Conservation (phyloP, 2,888 invertebrate species). For the Caenorhabditis zanzibari region DNA sequence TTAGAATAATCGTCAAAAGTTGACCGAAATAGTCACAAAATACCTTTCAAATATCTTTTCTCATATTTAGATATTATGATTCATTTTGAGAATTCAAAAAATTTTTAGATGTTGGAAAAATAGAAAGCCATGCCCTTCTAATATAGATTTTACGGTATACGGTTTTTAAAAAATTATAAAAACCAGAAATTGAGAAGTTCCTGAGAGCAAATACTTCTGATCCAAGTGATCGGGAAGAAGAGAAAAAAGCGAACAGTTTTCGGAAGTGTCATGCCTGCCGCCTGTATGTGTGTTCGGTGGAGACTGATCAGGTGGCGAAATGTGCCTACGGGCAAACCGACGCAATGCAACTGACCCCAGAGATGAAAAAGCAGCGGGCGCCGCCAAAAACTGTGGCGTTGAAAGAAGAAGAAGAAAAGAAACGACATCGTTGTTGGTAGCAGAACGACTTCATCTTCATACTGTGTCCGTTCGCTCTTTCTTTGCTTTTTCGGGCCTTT, state of each 20-base stretch:
- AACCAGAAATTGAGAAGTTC: background rate
- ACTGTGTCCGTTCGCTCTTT: conserved; percentile 35
- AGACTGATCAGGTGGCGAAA: conserved; percentile 46
- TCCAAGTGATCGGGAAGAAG: conserved; percentile 39
- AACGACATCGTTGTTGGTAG: background rate
- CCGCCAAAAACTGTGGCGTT: conserved; percentile 25
- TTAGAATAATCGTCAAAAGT: no score
- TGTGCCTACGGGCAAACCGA: conserved; percentile 22
- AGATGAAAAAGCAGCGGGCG: conserved; percentile 18
- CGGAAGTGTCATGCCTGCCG: conserved; percentile 51
- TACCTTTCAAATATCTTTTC: no score
- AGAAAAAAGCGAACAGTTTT: conserved; percentile 41
- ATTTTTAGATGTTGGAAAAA: no score
- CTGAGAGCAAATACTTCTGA: conserved; percentile 36
- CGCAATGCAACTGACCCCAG: conserved; percentile 42
- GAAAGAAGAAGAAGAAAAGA: background rate
- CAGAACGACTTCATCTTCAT: conserved; percentile 46
- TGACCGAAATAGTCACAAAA: no score
- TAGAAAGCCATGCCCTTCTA: no score
- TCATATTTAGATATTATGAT: no score
- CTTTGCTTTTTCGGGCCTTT: conserved; percentile 15
- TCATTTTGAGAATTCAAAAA: no score
- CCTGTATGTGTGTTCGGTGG: conserved; percentile 35
- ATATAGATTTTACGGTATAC: no score
- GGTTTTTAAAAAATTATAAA: background rate